Evolutionary conservation across 2,797 vertebrate genomes (phyloP).

Genomic region (Parauchenoglanis punctatus): DNA sequence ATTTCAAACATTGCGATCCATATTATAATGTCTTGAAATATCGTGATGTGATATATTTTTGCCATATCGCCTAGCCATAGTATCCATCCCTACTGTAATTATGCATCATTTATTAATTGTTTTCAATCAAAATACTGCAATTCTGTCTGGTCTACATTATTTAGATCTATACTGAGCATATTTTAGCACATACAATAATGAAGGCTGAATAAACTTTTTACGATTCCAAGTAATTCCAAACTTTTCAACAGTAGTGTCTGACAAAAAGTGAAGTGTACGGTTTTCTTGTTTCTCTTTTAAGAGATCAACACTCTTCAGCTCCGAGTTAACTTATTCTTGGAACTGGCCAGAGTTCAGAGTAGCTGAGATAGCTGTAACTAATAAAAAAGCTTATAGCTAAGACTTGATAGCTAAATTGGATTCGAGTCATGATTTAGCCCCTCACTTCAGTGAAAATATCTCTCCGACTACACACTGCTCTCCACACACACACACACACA

Average conservation of each 20-base stretch:
- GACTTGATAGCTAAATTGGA: not conserved
- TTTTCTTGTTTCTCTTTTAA: not conserved
- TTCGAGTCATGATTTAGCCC: not conserved
- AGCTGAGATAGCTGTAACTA: conserved; percentile 12
- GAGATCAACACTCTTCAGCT: conserved; percentile 10
- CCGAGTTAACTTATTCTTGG: conserved; percentile 15
- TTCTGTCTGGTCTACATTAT: not conserved
- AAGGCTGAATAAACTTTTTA: not conserved
- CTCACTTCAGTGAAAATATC: conserved; percentile 10
- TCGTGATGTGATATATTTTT: not conserved
- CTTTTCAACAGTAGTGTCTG: not conserved
- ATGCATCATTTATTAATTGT: not conserved
- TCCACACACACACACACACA: not conserved
- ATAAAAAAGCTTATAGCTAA: conserved; percentile 21
- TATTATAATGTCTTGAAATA: not conserved
- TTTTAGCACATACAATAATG: not conserved
- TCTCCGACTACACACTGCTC: not conserved
- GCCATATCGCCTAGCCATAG: not conserved
- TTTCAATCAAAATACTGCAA: not conserved
- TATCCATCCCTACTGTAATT: not conserved
- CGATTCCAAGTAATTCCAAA: conserved; percentile 13
- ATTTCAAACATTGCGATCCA: not conserved
- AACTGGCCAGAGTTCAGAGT: conserved; percentile 19
- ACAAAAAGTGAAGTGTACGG: conserved; percentile 18
- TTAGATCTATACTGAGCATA: not conserved